Base-by-base conservation (phyloP, 2,888 invertebrate genomes). In the Silvanus unidentatus region DNA sequence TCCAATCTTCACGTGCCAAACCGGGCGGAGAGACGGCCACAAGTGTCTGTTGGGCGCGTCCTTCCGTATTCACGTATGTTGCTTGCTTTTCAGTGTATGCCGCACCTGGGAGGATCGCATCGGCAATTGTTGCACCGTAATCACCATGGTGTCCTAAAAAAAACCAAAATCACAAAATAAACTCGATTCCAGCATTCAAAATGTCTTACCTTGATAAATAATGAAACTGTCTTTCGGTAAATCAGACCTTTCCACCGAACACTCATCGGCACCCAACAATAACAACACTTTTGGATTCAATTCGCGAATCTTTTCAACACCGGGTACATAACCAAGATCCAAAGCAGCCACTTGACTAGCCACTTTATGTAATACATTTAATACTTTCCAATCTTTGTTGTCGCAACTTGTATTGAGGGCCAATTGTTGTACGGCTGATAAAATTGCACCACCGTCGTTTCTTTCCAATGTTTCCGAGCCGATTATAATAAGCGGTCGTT, bases 1-100 rank as follows among this genome's bases (percentile, higher is more conserved):
- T 98, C 99, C 99, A 99, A 75, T 98, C 97, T 63, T 93, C 93
- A 40, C 97, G 79, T 0, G 96, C 97, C 73, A 85, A 76, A 32
- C 96, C 96, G 1, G 97, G 97, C 45, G 96, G 90, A 11, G 89
- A 79, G 34, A 96, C 87, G 13, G 95, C 96, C 2, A 81, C 76
- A 27, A 86, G 75, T 1, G 95, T 92, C 74, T 92, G 87, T 72
- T 98, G 97, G 28, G 96, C 83, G 52, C 98, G 81, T 1, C 99
- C 99, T 77, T 99, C 99, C 0, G 94, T 97, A 75, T 99, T 99
- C 0, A 95, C 95, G 72, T 89, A 99, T 1, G 91, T 95, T n/a
- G 82, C 95, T 68, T 90, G 86, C 74, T 99, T 99, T 78, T 99
- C 99, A 0, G 99, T 99, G 73, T 98, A 99, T 0, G 99, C 97